Evolutionary conservation across 2,797 vertebrate genomes (phyloP), one percentile per base, ranked within the genome.

Genomic region (Sebastes elongatus): DNA sequence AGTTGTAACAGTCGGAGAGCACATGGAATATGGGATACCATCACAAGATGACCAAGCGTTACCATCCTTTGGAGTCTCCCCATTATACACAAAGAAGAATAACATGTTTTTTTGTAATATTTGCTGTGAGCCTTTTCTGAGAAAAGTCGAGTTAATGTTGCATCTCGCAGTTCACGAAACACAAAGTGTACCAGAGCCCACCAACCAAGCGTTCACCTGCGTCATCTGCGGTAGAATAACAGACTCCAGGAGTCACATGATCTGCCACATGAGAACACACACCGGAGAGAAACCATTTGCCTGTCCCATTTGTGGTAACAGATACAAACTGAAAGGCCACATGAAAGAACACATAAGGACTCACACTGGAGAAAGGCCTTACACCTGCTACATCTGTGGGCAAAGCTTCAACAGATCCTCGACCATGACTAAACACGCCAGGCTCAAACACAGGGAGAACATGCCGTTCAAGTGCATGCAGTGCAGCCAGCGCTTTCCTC

Each of bases 311-410:
- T 88, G 78, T 7, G 71, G 70, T 0, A 78, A 78, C 11, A 5
- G 33, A 13, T 85, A 81, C 74, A 83, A 70, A 53, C 23, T 71
- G 35, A 81, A 82, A 28, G 16, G 61, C 2, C 78, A 79, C 1
- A 7, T 83, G 1, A 79, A 78, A 16, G 72, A 84, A 14, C 76
- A 83, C 2, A 23, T 73, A 1, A 61, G 87, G 73, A 80, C 70
- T 49, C 81, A 80, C 73, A 75, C 87, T 1, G 79, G 74, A 14
- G 84, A 84, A 27, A 82, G 76, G 33, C 81, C 81, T 2, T 86
- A 61, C 76, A 57, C 22, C 70, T 84, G 81, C 65, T 70, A 56
- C 71, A 71, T 69, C 57, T 84, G 81, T 1, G 76, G 84, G 30
- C 55, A 20, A 11, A 52, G 55, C 35, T 88, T 86, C 79, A 86